Evolutionary conservation across 1,140 invertebrate genomes (phyloP).

Genomic region (Lepidurus couesii): DNA sequence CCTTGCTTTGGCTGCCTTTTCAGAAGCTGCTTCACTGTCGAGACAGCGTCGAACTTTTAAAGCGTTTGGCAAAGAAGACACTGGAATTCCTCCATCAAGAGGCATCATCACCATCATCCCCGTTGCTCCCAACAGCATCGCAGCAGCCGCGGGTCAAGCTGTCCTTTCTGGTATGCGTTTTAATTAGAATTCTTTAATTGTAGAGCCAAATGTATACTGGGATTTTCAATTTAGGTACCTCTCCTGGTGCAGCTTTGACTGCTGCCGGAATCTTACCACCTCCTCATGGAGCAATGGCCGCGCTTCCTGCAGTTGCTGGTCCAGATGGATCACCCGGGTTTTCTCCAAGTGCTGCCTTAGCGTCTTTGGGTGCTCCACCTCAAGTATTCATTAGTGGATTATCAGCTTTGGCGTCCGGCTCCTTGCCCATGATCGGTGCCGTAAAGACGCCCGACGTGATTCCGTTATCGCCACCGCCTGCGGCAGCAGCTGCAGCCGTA

Average conservation of each 20-base stretch:
- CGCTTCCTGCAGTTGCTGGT: background rate
- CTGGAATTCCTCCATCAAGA: background rate
- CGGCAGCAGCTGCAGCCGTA: background rate
- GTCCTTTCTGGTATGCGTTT: background rate
- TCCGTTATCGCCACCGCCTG: background rate
- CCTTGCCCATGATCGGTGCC: background rate
- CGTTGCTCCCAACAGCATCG: background rate
- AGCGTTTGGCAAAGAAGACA: background rate
- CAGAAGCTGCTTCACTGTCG: background rate
- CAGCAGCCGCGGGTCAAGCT: background rate
- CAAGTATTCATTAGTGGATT: background rate
- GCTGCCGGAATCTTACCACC: background rate
- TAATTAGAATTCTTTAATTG: background rate
- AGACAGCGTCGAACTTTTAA: conserved; percentile 5
- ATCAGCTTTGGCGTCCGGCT: background rate
- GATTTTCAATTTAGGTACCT: background rate
- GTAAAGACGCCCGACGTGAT: background rate
- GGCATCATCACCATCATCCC: background rate
- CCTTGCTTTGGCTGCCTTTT: background rate
- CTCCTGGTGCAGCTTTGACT: conserved; percentile 4
- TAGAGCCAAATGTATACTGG: background rate
- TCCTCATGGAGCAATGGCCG: background rate
- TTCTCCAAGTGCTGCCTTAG: background rate
- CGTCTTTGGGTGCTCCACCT: background rate
- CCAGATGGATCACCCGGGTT: background rate